Conservation (phyloP, 2,113 vertebrate genomes). For the Empidonax alnorum region DNA sequence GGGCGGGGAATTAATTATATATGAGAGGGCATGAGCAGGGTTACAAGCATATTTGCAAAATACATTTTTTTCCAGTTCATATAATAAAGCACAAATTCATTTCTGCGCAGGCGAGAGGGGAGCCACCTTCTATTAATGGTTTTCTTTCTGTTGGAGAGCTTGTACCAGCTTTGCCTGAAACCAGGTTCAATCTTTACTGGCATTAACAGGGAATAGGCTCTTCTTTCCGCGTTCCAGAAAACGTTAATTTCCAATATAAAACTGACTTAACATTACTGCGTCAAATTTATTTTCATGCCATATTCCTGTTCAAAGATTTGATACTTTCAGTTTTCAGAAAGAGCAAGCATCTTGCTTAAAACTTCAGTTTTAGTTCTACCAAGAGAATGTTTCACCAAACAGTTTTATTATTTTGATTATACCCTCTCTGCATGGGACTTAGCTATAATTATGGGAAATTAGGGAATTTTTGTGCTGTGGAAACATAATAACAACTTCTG, state of each 20-base stretch:
- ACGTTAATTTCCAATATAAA: neutral
- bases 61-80: neutral
- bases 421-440: neutral
- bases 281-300: neutral
- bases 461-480: neutral
- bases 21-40: neutral
- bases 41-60: neutral
- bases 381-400: neutral
- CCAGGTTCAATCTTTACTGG: neutral
- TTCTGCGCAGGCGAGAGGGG: neutral
- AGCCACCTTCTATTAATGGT: neutral
- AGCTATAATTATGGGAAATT: conserved; percentile 27
- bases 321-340: neutral
- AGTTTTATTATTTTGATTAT: conserved; percentile 44
- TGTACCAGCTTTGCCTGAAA: neutral
- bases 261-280: neutral
- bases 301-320: neutral
- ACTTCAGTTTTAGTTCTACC: neutral
- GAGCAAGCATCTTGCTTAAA: neutral
- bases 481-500: conserved; percentile 35
- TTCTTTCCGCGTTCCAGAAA: neutral
- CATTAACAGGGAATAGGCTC: neutral
- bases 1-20: neutral
- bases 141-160: neutral
- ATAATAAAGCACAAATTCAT: neutral